phyloP scores from a whole-genome alignment of 2,797 vertebrate genomes.

The Microhierax caerulescens region DNA sequence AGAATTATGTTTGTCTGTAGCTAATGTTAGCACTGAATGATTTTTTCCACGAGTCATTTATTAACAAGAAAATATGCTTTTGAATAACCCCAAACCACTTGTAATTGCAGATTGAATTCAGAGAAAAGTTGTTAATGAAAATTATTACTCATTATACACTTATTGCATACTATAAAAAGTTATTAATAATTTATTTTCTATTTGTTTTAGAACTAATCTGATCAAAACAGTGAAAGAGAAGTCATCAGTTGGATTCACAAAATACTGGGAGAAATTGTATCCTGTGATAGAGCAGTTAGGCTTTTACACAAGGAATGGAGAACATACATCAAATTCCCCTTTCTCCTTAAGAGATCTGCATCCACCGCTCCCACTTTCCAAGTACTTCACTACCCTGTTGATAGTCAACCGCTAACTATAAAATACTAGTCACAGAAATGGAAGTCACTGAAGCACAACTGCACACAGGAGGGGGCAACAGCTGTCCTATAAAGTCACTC shows the following conservation, averaged over 20 bases:
- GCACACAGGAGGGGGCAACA: background rate
- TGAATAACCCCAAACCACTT: background rate
- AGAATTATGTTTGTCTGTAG: background rate
- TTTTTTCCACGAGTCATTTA: background rate
- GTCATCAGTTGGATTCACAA: background rate
- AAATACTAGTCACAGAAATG: background rate
- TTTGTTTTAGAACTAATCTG: background rate
- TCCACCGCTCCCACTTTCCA: background rate
- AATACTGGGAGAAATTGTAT: background rate
- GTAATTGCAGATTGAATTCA: background rate
- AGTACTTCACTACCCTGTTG: background rate
- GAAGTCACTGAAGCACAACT: fast-evolving
- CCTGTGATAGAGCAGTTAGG: background rate
- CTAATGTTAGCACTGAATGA: background rate
- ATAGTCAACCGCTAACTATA: background rate
- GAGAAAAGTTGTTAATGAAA: background rate
- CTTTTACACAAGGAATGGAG: background rate
- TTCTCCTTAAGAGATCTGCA: background rate
- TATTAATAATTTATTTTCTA: background rate
- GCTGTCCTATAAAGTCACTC: background rate
- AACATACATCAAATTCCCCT: background rate
- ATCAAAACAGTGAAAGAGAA: background rate
- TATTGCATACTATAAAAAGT: background rate
- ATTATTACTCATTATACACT: background rate
- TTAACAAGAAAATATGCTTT: background rate